Evolutionary conservation across 2,888 invertebrate species (phyloP).

Genomic region (Drosophila austrosaltans): DNA sequence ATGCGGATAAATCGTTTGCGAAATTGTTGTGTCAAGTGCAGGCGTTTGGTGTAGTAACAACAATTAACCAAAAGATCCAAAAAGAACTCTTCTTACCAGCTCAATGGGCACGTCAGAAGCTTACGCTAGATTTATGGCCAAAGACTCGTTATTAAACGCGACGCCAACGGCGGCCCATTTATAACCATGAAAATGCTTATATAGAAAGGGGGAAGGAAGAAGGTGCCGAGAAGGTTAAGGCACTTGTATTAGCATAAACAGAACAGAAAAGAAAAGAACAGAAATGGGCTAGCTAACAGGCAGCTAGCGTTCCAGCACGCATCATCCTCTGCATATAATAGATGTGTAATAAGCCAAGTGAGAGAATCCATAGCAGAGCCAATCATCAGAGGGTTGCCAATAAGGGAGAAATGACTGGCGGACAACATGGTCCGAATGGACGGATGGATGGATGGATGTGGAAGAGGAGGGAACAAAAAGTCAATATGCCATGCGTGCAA

Average conservation of each 20-base stretch:
- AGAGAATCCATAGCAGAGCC: constrained; percentile 9
- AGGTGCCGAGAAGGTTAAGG: constrained; percentile 2
- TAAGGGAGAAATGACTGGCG: background rate
- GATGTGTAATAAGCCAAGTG: constrained; percentile 20
- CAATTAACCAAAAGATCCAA: constrained; percentile 55
- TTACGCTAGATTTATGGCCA: constrained; percentile 62
- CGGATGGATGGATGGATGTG: background rate
- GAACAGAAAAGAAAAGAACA: background rate
- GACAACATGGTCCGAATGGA: background rate
- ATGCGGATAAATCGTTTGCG: constrained; percentile 58
- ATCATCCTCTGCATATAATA: constrained; percentile 20
- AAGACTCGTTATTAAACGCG: constrained; percentile 64
- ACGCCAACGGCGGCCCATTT: constrained; percentile 54
- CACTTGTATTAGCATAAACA: constrained; percentile 49
- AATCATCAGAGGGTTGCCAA: constrained; percentile 12
- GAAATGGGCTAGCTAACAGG: constrained; percentile 13
- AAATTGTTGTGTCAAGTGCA: constrained; percentile 69
- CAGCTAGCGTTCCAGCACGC: constrained; percentile 30
- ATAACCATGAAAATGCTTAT: constrained; percentile 33
- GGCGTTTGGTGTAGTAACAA: constrained; percentile 28
- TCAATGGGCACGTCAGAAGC: constrained; percentile 57
- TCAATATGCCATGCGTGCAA: constrained; percentile 53
- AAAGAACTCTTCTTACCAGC: constrained; percentile 41
- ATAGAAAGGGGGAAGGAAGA: background rate
- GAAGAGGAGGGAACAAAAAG: constrained; percentile 26